These are phyloP conservation scores for Sebastes schlegelii DNA, from an alignment of 2,113 vertebrate species.

Conservation along the genomic window DNA sequence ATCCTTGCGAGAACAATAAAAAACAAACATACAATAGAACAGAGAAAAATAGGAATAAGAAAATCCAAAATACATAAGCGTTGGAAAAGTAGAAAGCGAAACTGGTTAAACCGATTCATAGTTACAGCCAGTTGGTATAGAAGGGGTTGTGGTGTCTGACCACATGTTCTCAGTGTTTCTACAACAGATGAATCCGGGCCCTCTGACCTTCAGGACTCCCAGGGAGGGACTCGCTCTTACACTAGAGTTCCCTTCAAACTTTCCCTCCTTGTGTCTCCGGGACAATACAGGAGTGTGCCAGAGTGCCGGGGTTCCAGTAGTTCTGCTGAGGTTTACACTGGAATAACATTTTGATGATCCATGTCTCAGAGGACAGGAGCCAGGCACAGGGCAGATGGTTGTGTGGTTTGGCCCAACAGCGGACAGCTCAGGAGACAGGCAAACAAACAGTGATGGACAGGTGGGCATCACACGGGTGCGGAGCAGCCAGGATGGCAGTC, in stretches of 20 bases:
- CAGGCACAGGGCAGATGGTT: constrained; percentile 72
- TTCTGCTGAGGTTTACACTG: constrained; percentile 64
- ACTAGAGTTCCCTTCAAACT: constrained; percentile 30
- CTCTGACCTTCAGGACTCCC: constrained; percentile 64
- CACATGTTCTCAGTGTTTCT: constrained; percentile 40
- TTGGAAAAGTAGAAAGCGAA: neutral
- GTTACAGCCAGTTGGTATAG: neutral
- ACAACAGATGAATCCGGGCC: constrained; percentile 53
- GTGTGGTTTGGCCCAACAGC: constrained; percentile 64
- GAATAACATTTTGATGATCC: constrained; percentile 65
- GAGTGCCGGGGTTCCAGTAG: constrained; percentile 55
- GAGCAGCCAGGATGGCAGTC: constrained; percentile 55
- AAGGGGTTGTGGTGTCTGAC: constrained; percentile 9
- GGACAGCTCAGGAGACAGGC: constrained; percentile 52
- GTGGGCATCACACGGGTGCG: constrained; percentile 58
- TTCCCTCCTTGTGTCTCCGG: constrained; percentile 37
- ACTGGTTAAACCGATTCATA: no score
- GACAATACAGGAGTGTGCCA: constrained; percentile 70
- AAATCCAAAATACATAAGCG: neutral
- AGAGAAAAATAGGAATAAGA: neutral
- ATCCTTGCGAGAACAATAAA: neutral
- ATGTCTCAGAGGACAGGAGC: constrained; percentile 59
- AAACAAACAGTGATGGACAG: constrained; percentile 76
- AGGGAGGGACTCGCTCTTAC: constrained; percentile 37
- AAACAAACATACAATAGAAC: neutral